Evolutionary conservation across 2,888 invertebrate species (phyloP).

Genomic region (Didymodactylos carnosus): DNA sequence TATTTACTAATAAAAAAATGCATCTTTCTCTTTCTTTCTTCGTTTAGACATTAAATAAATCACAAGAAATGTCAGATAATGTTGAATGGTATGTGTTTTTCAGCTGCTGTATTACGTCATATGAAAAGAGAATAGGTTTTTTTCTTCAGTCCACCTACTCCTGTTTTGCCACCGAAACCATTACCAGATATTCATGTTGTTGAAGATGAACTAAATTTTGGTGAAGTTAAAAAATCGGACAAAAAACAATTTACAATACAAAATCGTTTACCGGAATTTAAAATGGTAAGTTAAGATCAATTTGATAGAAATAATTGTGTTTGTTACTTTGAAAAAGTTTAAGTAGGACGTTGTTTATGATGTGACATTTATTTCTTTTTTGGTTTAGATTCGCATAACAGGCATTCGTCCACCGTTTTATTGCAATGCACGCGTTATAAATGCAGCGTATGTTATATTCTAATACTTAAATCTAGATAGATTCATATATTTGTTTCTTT

Average conservation of each 20-base stretch:
- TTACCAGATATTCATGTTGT: not conserved
- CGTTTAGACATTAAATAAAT: too few species aligned
- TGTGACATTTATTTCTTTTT: not conserved
- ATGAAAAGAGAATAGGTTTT: too few species aligned
- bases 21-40: too few species aligned
- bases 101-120: too few species aligned
- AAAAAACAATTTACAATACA: not conserved
- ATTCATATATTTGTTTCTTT: not conserved
- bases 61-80: too few species aligned
- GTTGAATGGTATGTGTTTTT: too few species aligned
- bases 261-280: not conserved
- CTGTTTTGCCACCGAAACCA: not conserved
- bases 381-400: not conserved
- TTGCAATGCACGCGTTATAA: not conserved
- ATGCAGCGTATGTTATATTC: not conserved
- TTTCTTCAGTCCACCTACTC: too few species aligned
- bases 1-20: too few species aligned
- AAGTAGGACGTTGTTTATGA: too few species aligned
- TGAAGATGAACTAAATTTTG: not conserved
- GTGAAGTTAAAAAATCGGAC: not conserved
- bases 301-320: not conserved
- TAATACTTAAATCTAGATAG: not conserved
- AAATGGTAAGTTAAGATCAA: not conserved
- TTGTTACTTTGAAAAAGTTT: too few species aligned
- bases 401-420: not conserved